Conservation (phyloP, 2,797 vertebrate genomes). For the Psittacula echo region DNA sequence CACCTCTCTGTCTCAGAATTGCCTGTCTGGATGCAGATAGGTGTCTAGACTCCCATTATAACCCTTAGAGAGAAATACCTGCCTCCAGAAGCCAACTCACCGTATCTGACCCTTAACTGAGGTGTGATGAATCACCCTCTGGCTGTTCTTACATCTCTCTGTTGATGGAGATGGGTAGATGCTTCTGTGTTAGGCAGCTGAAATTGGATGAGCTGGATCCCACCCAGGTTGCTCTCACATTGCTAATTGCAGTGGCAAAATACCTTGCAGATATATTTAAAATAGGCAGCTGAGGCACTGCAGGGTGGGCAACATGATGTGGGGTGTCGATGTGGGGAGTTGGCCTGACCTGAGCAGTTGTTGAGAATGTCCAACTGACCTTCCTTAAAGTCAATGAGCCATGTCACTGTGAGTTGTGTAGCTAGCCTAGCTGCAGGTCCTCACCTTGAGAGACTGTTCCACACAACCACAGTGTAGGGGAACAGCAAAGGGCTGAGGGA, state of each 20-base stretch:
- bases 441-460: not conserved
- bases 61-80: not conserved
- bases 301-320: rapidly evolving
- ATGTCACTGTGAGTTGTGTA: rapidly evolving
- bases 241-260: not conserved
- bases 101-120: rapidly evolving
- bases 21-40: not conserved
- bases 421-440: not conserved
- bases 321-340: not conserved
- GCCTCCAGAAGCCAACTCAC: not conserved
- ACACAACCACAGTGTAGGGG: rapidly evolving
- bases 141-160: not conserved
- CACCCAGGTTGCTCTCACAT: conserved; percentile 17
- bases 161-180: not conserved
- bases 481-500: not conserved
- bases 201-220: not conserved
- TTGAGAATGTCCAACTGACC: not conserved
- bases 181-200: not conserved
- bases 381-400: not conserved
- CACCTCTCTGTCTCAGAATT: not conserved
- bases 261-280: not conserved
- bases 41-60: conserved; percentile 1
- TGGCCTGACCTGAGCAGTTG: not conserved
- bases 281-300: not conserved
- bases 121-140: not conserved